Percentiles rank a stretch among this genome's conserved stretches.
phyloP scores from a whole-genome alignment of 2,113 vertebrate genomes.

The Formicarius rufipectus region DNA sequence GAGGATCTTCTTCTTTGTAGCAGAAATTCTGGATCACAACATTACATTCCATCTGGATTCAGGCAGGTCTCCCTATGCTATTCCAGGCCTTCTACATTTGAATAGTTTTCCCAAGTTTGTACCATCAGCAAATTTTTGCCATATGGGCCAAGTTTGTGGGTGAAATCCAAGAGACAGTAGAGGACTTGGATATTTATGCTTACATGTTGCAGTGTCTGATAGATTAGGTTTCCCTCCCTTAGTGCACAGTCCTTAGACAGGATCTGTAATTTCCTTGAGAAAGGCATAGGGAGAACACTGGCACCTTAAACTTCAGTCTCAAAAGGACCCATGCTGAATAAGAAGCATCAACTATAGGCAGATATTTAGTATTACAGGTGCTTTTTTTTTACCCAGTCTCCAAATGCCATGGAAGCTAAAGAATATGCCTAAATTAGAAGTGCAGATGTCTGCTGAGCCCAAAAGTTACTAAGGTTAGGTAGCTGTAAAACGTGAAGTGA shows the following conservation, averaged over 20 bases:
- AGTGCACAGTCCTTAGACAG: background rate
- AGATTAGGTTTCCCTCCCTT: background rate
- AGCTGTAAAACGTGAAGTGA: background rate
- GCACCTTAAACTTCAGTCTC: background rate
- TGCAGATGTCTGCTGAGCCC: background rate
- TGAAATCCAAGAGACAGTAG: background rate
- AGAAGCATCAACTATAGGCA: background rate
- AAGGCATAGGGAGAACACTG: background rate
- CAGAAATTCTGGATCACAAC: background rate
- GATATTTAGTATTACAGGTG: background rate
- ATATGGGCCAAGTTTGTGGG: background rate
- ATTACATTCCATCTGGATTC: background rate
- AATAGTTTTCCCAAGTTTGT: background rate
- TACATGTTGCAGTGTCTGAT: background rate
- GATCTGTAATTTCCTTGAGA: background rate
- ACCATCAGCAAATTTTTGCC: background rate
- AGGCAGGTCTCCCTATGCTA: background rate
- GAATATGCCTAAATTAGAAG: background rate
- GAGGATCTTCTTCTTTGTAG: background rate
- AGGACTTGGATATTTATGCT: background rate
- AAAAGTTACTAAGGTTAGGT: background rate
- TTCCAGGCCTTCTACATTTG: background rate
- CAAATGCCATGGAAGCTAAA: background rate
- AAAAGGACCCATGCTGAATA: background rate
- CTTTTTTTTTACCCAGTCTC: background rate